A percentile compares a stretch with the other conserved stretches of the same genome.
These are phyloP conservation scores for Pungitius pungitius DNA, from an alignment of 2,113 vertebrate genomes.

Conservation along the genomic window DNA sequence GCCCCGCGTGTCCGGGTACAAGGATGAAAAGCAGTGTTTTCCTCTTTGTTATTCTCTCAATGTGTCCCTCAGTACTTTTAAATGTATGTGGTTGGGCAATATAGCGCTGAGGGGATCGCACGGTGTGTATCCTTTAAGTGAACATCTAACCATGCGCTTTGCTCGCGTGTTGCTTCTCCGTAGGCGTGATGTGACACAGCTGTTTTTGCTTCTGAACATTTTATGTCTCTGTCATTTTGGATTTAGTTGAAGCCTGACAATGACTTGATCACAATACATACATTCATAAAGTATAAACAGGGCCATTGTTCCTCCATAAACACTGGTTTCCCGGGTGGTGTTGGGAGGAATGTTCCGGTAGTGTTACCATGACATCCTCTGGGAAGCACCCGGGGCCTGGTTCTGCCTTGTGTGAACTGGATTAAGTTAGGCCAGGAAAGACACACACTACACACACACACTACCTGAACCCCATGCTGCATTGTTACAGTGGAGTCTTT, in stretches of 20 bases:
- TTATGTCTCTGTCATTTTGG: background rate
- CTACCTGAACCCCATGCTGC: slow-evolving; percentile 29
- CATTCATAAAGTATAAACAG: background rate
- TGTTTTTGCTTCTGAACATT: background rate
- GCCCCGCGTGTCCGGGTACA: slow-evolving; percentile 7
- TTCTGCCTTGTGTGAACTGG: slow-evolving; percentile 54
- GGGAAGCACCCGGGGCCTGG: slow-evolving; percentile 83
- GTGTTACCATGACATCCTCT: slow-evolving; percentile 81
- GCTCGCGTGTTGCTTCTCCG: too few relatives aligned
- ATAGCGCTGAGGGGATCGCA: too few relatives aligned
- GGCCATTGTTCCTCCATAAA: slow-evolving; percentile 58
- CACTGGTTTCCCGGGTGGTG: slow-evolving; percentile 39
- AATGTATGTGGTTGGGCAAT: slow-evolving; percentile 5
- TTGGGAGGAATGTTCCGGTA: slow-evolving; percentile 71
- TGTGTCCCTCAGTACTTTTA: slow-evolving; percentile 19
- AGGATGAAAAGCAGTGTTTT: slow-evolving; percentile 26
- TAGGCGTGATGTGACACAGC: background rate
- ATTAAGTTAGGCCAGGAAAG: slow-evolving; percentile 21
- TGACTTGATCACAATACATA: slow-evolving; percentile 24
- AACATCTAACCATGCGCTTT: too few relatives aligned
- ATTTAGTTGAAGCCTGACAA: slow-evolving; percentile 1
- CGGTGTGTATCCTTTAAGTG: too few relatives aligned
- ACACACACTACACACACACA: slow-evolving; percentile 3
- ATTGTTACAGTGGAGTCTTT: slow-evolving; percentile 32
- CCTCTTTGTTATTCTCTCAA: slow-evolving; percentile 9